These are phyloP conservation scores for Actenoides lindsayi DNA, from an alignment of 2,113 vertebrate species.

Conservation along the genomic window DNA sequence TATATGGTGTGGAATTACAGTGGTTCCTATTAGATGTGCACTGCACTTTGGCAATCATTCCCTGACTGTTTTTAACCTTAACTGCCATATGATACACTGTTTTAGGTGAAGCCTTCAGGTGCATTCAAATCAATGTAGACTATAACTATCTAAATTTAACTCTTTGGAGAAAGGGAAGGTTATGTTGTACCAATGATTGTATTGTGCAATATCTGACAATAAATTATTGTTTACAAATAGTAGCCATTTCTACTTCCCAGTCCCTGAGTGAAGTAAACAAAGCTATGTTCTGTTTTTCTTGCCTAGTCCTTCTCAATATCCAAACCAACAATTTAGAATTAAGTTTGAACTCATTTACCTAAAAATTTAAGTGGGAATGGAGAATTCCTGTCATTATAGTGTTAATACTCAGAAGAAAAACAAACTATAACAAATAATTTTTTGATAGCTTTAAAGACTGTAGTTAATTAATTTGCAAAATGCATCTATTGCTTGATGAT, in stretches of 20 bases:
- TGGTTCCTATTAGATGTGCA: not conserved
- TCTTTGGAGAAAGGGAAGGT: not conserved
- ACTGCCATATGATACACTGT: not conserved
- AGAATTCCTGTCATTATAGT: not conserved
- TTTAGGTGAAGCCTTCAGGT: not conserved
- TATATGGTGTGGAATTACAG: not conserved
- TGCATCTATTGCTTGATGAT: not conserved
- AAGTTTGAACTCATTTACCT: not conserved
- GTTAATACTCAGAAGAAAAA: not conserved
- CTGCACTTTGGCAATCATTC: not conserved
- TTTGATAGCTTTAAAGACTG: not conserved
- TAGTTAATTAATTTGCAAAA: not conserved
- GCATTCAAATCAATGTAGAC: not conserved
- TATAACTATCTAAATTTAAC: not conserved
- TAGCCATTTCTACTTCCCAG: not conserved
- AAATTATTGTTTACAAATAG: not conserved
- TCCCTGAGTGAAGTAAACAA: not conserved
- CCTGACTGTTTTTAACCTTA: not conserved
- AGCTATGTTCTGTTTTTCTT: not conserved
- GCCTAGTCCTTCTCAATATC: not conserved
- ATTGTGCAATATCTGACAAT: not conserved
- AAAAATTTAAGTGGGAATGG: not conserved
- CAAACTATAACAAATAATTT: not conserved
- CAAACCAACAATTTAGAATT: rapidly evolving
- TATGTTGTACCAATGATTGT: not conserved